These are phyloP conservation scores for Plodia interpunctella DNA, from an alignment of 1,140 invertebrate genomes.

Conservation along the genomic window DNA sequence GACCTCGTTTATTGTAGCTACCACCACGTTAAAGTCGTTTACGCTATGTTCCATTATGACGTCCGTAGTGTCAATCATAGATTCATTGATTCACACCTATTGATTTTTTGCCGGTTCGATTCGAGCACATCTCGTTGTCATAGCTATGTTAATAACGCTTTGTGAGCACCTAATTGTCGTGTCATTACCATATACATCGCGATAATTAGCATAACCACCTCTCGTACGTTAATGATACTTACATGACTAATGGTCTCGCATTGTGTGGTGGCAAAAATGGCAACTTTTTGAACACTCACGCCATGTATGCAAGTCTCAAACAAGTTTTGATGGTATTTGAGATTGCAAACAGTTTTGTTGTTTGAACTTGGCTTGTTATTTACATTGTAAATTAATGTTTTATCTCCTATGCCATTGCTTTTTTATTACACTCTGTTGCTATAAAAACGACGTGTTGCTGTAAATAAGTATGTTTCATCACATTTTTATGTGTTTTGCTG, in stretches of 20 bases:
- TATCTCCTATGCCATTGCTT: constrained; percentile 13
- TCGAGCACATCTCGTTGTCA: constrained; percentile 16
- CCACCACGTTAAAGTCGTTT: not conserved
- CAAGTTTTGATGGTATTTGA: constrained; percentile 11
- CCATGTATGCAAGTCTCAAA: not conserved
- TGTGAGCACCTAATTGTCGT: constrained; percentile 28
- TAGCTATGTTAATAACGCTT: constrained; percentile 29
- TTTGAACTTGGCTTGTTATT: constrained; percentile 12
- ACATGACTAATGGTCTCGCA: constrained; percentile 5
- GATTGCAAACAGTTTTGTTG: constrained; percentile 9
- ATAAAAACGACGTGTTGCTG: constrained; percentile 12
- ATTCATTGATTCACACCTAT: too few relatives aligned
- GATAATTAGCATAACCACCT: constrained; percentile 27
- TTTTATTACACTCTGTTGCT: constrained; percentile 11
- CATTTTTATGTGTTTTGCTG: constrained; percentile 13
- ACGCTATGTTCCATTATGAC: not conserved
- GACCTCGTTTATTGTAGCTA: not conserved
- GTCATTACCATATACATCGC: constrained; percentile 25
- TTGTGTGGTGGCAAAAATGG: not conserved
- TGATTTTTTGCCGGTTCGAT: constrained; percentile 2
- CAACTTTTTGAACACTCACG: constrained; percentile 2
- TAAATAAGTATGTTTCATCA: constrained; percentile 8
- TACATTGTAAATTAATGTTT: constrained; percentile 19
- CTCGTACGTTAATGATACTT: constrained; percentile 5
- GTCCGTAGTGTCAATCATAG: constrained; percentile 29